Conservation (phyloP, 1,140 invertebrate species). For the Macrobrachium nipponense region DNA sequence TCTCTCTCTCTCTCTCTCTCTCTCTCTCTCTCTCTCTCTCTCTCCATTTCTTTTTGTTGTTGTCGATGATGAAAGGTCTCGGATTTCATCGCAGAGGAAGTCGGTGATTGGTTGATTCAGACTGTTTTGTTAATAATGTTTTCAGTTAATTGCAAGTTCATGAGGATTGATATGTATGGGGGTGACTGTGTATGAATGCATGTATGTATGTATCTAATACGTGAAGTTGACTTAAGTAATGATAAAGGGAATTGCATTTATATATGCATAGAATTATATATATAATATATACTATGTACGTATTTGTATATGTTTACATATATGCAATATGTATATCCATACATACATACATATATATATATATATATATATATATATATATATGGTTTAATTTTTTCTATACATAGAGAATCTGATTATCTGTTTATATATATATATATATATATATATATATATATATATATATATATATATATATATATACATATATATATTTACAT, state of each 20-base stretch:
- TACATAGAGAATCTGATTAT: no score
- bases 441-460: conserved; percentile 20
- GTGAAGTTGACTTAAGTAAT: no score
- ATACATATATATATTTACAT: conserved; percentile 28
- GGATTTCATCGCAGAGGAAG: no score
- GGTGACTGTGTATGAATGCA: conserved; percentile 11
- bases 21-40: no score
- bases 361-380: neutral
- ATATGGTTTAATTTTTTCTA: no score
- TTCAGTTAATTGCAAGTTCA: neutral
- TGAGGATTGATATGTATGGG: neutral
- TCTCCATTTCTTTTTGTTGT: no score
- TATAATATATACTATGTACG: neutral
- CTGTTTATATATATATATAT: conserved; percentile 11
- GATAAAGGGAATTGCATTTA: no score
- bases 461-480: conserved; percentile 24
- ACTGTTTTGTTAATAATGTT: neutral
- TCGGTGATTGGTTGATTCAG: no score
- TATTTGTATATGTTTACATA: neutral
- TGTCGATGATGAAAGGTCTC: no score
- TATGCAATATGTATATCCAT: neutral
- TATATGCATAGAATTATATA: no score
- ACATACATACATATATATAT: conserved; percentile 17
- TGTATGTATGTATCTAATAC: conserved; percentile 6
- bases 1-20: no score